Percentiles rank a stretch among this genome's conserved stretches.
Conservation (phyloP, 2,113 vertebrate genomes). For the Baryphthengus martii region DNA sequence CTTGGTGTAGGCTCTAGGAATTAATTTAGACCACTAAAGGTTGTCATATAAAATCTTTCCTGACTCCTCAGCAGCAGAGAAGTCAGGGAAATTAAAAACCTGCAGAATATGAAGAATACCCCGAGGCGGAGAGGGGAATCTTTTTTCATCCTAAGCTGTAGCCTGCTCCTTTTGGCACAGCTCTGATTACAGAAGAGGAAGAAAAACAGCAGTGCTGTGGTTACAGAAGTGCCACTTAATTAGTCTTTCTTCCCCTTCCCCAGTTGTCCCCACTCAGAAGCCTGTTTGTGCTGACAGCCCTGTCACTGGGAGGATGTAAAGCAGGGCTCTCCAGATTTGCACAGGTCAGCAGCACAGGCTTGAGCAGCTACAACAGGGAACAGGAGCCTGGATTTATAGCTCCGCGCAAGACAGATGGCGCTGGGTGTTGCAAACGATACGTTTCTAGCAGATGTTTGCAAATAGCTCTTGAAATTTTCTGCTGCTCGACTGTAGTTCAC, state of each 20-base stretch:
- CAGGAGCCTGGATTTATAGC: background rate
- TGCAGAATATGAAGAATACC: background rate
- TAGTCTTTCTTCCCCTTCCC: background rate
- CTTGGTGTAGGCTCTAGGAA: background rate
- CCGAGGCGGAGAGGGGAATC: background rate
- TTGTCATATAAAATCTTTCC: background rate
- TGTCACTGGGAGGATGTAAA: background rate
- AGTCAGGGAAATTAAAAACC: background rate
- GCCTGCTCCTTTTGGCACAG: rapidly evolving
- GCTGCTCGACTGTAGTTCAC: background rate
- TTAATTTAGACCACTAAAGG: background rate
- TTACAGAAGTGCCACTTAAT: background rate
- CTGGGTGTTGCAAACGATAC: background rate
- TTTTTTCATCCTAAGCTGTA: background rate
- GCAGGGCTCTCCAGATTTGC: background rate
- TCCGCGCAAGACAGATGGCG: rapidly evolving
- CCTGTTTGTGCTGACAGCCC: background rate
- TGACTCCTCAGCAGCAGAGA: background rate
- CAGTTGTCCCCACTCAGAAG: background rate
- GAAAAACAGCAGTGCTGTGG: background rate
- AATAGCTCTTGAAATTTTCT: background rate
- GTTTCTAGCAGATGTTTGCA: background rate
- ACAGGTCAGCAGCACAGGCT: background rate
- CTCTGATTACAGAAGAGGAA: background rate
- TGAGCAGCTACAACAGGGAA: background rate